These are phyloP conservation scores for Agrilus planipennis DNA, from an alignment of 1,140 invertebrate genomes.

Conservation along the genomic window DNA sequence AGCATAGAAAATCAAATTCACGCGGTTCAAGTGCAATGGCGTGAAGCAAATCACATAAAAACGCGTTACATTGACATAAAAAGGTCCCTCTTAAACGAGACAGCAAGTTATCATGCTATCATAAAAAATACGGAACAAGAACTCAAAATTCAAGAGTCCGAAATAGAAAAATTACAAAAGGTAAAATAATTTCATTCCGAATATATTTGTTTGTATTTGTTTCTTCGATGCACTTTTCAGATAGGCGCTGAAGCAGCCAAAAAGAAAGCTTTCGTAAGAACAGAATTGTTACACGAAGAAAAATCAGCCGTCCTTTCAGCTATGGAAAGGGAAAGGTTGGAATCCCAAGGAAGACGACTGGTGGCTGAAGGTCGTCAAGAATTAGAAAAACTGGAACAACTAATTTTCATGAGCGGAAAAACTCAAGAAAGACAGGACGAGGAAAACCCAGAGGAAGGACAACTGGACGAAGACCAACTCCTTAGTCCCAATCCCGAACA, in stretches of 20 bases:
- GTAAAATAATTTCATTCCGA: not conserved
- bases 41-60: constrained; percentile 63
- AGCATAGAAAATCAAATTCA: too few species aligned
- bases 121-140: not conserved
- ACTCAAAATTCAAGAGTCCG: not conserved
- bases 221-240: constrained; percentile 29
- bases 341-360: constrained; percentile 47
- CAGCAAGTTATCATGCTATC: constrained; percentile 31
- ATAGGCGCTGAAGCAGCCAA: constrained; percentile 56
- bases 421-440: constrained; percentile 20
- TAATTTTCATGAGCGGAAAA: constrained; percentile 44
- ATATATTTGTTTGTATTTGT: not conserved
- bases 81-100: constrained; percentile 51
- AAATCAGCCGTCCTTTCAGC: constrained; percentile 47
- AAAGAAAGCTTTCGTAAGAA: constrained; percentile 52
- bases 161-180: not conserved
- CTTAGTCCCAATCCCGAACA: constrained; percentile 33
- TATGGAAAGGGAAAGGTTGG: constrained; percentile 48
- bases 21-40: constrained; percentile 61
- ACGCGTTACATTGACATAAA: constrained; percentile 63
- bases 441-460: constrained; percentile 28
- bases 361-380: constrained; percentile 56
- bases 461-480: constrained; percentile 23
- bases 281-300: constrained; percentile 52
- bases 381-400: constrained; percentile 56